A percentile compares a stretch with the other conserved stretches of the same genome.
Conservation (phyloP, 2,888 invertebrate genomes). For the Tricholauxania praeusta region DNA sequence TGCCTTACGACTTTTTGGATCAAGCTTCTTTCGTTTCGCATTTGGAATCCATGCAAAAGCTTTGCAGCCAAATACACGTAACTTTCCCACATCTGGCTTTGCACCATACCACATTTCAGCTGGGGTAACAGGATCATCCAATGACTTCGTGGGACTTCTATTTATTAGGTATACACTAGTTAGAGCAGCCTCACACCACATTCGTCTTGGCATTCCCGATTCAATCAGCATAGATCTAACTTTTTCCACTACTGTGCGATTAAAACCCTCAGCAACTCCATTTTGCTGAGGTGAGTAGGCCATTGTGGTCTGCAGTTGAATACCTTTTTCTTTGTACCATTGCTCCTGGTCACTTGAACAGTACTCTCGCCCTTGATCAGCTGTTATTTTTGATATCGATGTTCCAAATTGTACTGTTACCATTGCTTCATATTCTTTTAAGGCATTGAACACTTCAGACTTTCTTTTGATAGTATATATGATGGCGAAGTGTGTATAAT, state of each 20-base stretch:
- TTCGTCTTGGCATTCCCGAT: no score
- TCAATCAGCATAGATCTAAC: no score
- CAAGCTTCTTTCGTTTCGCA: slow-evolving; percentile 45
- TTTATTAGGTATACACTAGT: slow-evolving; percentile 35
- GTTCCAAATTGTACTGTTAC: background rate
- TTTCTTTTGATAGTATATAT: slow-evolving; percentile 37
- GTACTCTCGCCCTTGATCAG: no score
- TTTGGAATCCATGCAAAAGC: slow-evolving; percentile 45
- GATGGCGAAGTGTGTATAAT: no score
- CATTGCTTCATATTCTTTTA: slow-evolving; percentile 28
- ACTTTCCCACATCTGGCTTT: slow-evolving; percentile 41
- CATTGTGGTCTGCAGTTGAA: no score
- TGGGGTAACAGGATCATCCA: slow-evolving; percentile 29
- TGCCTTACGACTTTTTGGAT: slow-evolving; percentile 38
- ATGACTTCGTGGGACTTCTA: slow-evolving; percentile 30
- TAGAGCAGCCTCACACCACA: slow-evolving; percentile 38
- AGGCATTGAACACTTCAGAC: slow-evolving; percentile 33
- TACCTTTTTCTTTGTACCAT: no score
- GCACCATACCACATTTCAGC: slow-evolving; percentile 34
- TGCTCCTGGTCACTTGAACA: no score
- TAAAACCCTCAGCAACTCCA: no score
- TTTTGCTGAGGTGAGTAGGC: no score
- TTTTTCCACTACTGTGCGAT: no score
- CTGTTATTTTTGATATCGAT: slow-evolving; percentile 21
- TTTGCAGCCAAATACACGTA: slow-evolving; percentile 45